Evolutionary conservation across 2,888 invertebrate species (phyloP), one percentile per base, ranked within the genome.

Genomic region (Nephrocerus scutellatus): DNA sequence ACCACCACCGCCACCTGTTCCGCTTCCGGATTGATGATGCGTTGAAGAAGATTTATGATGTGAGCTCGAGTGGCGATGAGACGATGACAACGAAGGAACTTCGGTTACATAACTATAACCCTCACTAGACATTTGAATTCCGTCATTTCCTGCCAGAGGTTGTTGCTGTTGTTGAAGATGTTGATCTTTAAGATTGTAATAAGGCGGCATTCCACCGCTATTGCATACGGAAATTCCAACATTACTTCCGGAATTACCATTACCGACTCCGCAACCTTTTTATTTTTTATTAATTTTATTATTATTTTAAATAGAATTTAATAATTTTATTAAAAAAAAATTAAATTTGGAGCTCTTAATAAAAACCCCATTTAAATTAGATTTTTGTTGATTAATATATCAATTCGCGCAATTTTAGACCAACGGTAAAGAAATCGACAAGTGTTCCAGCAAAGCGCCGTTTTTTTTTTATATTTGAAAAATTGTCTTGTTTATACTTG

Each of bases 81-180:
- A 62, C 46, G 62, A 60, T 51, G 63, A 63, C 38, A 68, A 52
- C 25, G 67, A 65, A 46, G 66, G 66, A 39, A 68, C 64, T 52
- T 68, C 68, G 39, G 67, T 60, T 36, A 67, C 68, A 56, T 65
- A 65, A 40, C 68, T 68, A 43, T 68, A 68, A 31, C 68, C 68
- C 49, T 68, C 68, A 45, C 62, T 67, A 28, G 62, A 63, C 33
- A 66, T 51, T 43, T 62, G 57, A 44, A 66, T 63, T 46, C 59
- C 63, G 51, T 59, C 57, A 48, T 59, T 65, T 39, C 63, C 63
- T 48, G 63, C 62, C 50, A 59, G 64, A 54, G 67, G 62, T 62
- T 54, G 70, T 55, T 59, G 41, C 32, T 43, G 46, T 41, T 56
- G 70, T 63, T 68, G 71, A 59, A 63, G 66, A 57, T 66, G 66